Conservation (phyloP, 2,888 invertebrate species). For the Sacculina carcini region DNA sequence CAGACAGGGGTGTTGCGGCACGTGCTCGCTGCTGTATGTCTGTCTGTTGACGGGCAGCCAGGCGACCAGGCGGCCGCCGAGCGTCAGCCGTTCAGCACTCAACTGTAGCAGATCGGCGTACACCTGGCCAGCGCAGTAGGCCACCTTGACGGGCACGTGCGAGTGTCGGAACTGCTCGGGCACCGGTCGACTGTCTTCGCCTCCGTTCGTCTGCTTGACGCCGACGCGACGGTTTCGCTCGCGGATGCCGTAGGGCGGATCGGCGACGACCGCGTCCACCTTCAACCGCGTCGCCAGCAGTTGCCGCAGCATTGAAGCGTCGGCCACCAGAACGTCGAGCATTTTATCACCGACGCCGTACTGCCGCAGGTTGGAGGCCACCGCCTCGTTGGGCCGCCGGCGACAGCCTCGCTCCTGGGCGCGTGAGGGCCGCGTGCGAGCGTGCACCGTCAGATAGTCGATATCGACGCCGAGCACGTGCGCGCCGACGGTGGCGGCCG, state of each 20-base stretch:
- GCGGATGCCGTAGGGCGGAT: constrained; percentile 93
- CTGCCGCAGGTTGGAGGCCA: constrained; percentile 62
- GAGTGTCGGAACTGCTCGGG: too few relatives aligned
- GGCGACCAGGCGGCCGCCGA: constrained; percentile 61
- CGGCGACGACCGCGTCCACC: constrained; percentile 83
- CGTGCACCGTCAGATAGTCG: constrained; percentile 80
- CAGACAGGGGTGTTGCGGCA: constrained; percentile 59
- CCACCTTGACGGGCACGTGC: constrained; percentile 59
- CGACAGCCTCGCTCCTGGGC: constrained; percentile 16
- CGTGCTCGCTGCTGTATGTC: constrained; percentile 37
- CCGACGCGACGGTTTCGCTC: constrained; percentile 75
- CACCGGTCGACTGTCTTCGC: background rate
- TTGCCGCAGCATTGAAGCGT: constrained; percentile 49
- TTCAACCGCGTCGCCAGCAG: constrained; percentile 40
- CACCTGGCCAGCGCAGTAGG: constrained; percentile 54
- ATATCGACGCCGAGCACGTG: constrained; percentile 74
- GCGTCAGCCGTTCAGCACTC: constrained; percentile 42
- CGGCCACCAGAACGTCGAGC: constrained; percentile 68
- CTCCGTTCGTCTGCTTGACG: constrained; percentile 17
- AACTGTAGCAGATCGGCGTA: constrained; percentile 61
- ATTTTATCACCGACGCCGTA: constrained; percentile 49
- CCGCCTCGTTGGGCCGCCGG: constrained; percentile 44
- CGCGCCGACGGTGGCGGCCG: constrained; percentile 66
- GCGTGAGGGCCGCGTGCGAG: constrained; percentile 47
- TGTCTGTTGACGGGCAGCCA: constrained; percentile 80